Base-by-base conservation (phyloP, 2,888 invertebrate genomes). In the Papilio demoleus region DNA sequence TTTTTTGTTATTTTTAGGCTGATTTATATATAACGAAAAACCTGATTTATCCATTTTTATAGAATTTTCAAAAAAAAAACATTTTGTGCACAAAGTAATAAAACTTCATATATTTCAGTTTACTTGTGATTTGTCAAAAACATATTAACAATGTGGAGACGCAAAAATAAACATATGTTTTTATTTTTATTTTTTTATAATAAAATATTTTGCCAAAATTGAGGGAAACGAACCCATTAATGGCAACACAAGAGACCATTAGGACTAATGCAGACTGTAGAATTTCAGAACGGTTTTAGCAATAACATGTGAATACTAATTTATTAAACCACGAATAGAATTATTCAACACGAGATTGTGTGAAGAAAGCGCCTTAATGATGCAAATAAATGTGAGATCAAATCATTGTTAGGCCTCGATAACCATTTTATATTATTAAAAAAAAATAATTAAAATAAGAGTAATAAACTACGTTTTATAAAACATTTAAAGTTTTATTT, bases 271-370 rank as follows among this genome's bases (percentile, higher is more conserved):
- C 24, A 50, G 50, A 50, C 50, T 50, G 27, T 27, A 14, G 22
- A 50, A 50, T 50, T 14, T 50, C 50, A 47, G 42, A 42, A 47
- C 45, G 24, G 5, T 50, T 27, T 50, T 50, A 24, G 50, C 50
- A 50, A 22, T 47, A 47, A 50, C 24, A 3, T n/a, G 24, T 50
- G 50, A 50, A 24, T 50, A 24, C 27, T 50, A 50, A 50, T 50
- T 8, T 50, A n/a, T 27, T 24, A 50, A 50, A 50, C 50, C n/a
- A 27, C 24, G 47, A 24, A 12, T n/a, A 27, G 50, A 50, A 50
- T 50, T 50, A 50, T 24, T 50, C 24, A 50, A 24, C 22, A 24
- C 50, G 14, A 27, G 27, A 5, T n/a, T 27, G 12, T 50, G 24
- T 5, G 24, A 50, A 50, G 50, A 24, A 50, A 24, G 24, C 14